These are phyloP conservation scores for Acrocera orbiculus DNA, from an alignment of 2,888 invertebrate species.

Conservation along the genomic window DNA sequence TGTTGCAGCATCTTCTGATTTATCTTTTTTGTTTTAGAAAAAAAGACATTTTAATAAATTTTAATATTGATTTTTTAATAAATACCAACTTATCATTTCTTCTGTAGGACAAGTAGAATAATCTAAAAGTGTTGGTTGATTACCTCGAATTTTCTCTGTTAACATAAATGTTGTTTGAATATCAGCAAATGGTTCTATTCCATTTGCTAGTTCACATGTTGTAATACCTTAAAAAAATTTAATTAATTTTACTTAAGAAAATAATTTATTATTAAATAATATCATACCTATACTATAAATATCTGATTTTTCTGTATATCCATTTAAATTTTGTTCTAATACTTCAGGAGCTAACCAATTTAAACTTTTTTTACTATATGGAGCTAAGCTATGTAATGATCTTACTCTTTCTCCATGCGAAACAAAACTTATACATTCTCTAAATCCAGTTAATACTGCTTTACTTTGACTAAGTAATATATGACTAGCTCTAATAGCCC, in stretches of 20 bases:
- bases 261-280: no score
- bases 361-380: slow-evolving; percentile 40
- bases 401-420: slow-evolving; percentile 50
- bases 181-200: slow-evolving; percentile 71
- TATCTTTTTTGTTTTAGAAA: background rate
- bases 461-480: slow-evolving; percentile 53
- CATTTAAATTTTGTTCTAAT: slow-evolving; percentile 70
- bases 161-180: slow-evolving; percentile 79
- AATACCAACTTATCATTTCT: slow-evolving; percentile 22
- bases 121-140: slow-evolving; percentile 57
- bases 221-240: no score
- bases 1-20: slow-evolving; percentile 26
- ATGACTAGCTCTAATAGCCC: slow-evolving; percentile 69
- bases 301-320: slow-evolving; percentile 80
- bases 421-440: slow-evolving; percentile 58
- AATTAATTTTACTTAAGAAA: no score
- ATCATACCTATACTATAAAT: slow-evolving; percentile 82
- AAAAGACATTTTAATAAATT: background rate
- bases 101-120: slow-evolving; percentile 46
- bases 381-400: slow-evolving; percentile 58
- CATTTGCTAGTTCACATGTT: slow-evolving; percentile 58
- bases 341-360: slow-evolving; percentile 89
- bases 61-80: no score
- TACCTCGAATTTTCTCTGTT: slow-evolving; percentile 67
- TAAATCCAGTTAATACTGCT: slow-evolving; percentile 59